Evolutionary conservation across 92 coral and sea anemone genomes (phyloP).

Genomic region (Ricordea florida): DNA sequence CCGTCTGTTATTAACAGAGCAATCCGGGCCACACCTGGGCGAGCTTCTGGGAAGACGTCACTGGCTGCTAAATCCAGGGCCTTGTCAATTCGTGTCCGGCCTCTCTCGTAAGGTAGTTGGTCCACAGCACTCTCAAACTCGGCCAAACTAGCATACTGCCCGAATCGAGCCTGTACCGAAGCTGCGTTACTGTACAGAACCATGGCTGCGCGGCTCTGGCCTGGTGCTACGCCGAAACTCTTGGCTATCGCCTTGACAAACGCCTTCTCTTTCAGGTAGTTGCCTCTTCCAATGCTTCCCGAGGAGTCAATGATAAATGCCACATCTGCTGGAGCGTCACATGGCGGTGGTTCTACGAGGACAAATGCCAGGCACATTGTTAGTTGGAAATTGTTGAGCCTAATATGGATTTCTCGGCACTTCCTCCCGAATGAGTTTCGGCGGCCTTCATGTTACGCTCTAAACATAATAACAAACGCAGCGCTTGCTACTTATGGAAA

Average conservation of each 20-base stretch:
- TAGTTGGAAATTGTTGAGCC: too few relatives aligned
- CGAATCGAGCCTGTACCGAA: slow-evolving; percentile 16
- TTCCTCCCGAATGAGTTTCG: too few relatives aligned
- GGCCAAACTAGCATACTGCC: not conserved
- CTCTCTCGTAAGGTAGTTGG: slow-evolving; percentile 9
- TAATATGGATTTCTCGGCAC: too few relatives aligned
- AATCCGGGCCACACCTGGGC: slow-evolving; percentile 21
- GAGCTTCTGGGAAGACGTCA: slow-evolving; percentile 20
- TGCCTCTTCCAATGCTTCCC: slow-evolving; percentile 19
- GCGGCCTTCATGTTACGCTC: too few relatives aligned
- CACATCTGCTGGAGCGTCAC: not conserved
- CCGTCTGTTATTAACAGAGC: slow-evolving; percentile 35
- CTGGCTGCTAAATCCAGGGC: too few relatives aligned
- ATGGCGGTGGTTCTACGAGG: not conserved
- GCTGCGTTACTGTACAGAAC: slow-evolving; percentile 28
- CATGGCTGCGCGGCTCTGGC: slow-evolving; percentile 22
- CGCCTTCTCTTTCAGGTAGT: slow-evolving; percentile 20
- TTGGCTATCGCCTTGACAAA: slow-evolving; percentile 30
- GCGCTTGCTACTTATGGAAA: too few relatives aligned
- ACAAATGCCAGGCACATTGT: not conserved
- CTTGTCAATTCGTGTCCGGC: slow-evolving; percentile 23
- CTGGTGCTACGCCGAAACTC: slow-evolving; percentile 18
- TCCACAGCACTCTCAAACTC: slow-evolving; percentile 13
- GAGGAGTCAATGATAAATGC: not conserved
- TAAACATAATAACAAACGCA: too few relatives aligned